phyloP scores from a whole-genome alignment of 2,888 invertebrate genomes.

The Masnerella sp. region DNA sequence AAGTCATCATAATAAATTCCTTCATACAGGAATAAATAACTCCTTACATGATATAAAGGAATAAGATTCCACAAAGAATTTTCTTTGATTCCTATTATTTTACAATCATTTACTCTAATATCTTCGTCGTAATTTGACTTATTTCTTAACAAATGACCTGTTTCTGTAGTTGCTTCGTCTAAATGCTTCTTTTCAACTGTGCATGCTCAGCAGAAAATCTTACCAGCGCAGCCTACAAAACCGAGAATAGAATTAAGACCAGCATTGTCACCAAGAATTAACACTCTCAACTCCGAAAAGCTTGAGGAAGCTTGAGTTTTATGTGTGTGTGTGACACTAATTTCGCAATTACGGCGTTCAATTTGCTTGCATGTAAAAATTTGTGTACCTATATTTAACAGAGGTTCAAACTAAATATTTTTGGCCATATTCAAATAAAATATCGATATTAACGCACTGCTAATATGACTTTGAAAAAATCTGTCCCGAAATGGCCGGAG shows the following conservation, averaged over 20 bases:
- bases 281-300: too few species aligned
- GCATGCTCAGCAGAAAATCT: slow-evolving; percentile 21
- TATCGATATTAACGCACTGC: too few species aligned
- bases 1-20: not conserved
- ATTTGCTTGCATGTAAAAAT: too few species aligned
- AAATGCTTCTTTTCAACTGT: slow-evolving; percentile 1
- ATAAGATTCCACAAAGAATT: slow-evolving; percentile 13
- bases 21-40: not conserved
- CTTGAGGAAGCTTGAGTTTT: too few species aligned
- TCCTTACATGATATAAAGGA: slow-evolving; percentile 12
- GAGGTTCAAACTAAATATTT: too few species aligned
- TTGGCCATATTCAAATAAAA: too few species aligned
- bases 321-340: too few species aligned
- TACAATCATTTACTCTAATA: not conserved
- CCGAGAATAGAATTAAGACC: slow-evolving; percentile 38
- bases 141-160: not conserved
- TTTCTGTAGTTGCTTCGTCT: not conserved
- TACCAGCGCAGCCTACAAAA: slow-evolving; percentile 32
- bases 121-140: slow-evolving; percentile 18
- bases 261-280: slow-evolving; percentile 13
- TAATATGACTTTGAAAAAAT: too few species aligned
- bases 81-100: slow-evolving; percentile 12
- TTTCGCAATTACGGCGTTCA: too few species aligned
- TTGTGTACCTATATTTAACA: too few species aligned
- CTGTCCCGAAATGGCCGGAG: too few species aligned